A percentile compares a stretch with the other conserved stretches of the same genome.
phyloP scores from a whole-genome alignment of 35 echinoderm and acorn worm genomes.

The Hemicentrotus pulcherrimus region DNA sequence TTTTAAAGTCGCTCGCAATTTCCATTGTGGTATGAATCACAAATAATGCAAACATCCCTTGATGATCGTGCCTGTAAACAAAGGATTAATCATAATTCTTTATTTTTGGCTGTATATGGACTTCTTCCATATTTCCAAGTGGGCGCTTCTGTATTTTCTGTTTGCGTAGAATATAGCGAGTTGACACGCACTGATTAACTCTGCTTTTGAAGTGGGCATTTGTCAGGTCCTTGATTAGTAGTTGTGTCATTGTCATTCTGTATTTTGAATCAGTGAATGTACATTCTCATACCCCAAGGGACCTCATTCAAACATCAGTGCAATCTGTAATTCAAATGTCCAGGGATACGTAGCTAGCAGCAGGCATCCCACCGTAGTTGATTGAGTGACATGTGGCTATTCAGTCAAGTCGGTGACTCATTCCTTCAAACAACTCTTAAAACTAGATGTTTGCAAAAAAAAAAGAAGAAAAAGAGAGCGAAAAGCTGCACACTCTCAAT shows the following conservation, averaged over 20 bases:
- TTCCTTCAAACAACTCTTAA: background rate
- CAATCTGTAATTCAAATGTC: conserved; percentile 13
- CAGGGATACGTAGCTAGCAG: background rate
- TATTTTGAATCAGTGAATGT: background rate
- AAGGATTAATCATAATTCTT: background rate
- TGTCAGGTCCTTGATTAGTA: background rate
- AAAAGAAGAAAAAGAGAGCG: background rate
- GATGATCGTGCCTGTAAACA: background rate
- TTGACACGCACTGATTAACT: background rate
- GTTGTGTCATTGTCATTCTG: background rate
- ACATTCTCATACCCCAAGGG: background rate
- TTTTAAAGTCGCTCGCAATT: background rate
- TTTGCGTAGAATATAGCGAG: background rate
- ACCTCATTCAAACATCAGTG: background rate
- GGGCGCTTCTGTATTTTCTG: background rate
- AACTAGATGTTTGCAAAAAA: background rate
- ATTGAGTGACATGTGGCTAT: background rate
- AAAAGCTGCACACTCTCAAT: background rate
- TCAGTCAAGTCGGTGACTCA: background rate
- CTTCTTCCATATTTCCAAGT: background rate
- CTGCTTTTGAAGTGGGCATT: background rate
- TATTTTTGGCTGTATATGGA: background rate
- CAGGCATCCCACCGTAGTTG: background rate
- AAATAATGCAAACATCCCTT: background rate
- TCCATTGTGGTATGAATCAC: background rate